Evolutionary conservation across 2,888 invertebrate genomes (phyloP), one percentile per base, ranked within the genome.

Genomic region (Cheilosia soror): DNA sequence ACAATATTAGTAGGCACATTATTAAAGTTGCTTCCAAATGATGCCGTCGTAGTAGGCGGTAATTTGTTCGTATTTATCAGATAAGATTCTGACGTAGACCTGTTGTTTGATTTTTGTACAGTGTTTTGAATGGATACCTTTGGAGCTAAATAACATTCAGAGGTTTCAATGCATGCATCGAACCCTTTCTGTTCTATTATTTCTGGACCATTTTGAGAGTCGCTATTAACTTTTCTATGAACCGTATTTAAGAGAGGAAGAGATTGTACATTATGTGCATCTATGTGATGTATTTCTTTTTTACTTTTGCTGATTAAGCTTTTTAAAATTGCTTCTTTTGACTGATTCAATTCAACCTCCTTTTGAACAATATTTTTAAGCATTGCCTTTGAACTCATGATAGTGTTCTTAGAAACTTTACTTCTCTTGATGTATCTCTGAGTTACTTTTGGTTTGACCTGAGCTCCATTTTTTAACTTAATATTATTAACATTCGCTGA

Each of bases 1-100:
- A 96, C 96, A 66, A 96, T 94, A 90, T 95, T 96, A 11, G 95
- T 95, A 20, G 95, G 95, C 88, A 95, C 94, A 42, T 94, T 93
- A 81, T 93, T 93, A 88, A 95, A 95, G 40, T 93, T 93, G 80
- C 92, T 93, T 88, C 94, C 94, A 89, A 94, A 94, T 82, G 94
- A 94, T 11, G 93, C 93, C 37, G 91, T 90, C 83, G 91, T 92
- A 25, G 92, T 92, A 11, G 37, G 37, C 15, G 60, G 15, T n/a
- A 33, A n/a, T 49, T 77, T 77, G 5, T 20, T 53, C 25, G 72
- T 15, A 40, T 51, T 71, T 7, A 53, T 15, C 0, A 47, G 11
- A 51, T 44, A 40, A 13, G 47, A 31, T 20, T 68, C 55, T 51
- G 57, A 31, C 4, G 25, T 5, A 20, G 49, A 2, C 60, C 33